Evolutionary conservation across 1,140 invertebrate genomes (phyloP).

Genomic region (Psilanteris sp.): DNA sequence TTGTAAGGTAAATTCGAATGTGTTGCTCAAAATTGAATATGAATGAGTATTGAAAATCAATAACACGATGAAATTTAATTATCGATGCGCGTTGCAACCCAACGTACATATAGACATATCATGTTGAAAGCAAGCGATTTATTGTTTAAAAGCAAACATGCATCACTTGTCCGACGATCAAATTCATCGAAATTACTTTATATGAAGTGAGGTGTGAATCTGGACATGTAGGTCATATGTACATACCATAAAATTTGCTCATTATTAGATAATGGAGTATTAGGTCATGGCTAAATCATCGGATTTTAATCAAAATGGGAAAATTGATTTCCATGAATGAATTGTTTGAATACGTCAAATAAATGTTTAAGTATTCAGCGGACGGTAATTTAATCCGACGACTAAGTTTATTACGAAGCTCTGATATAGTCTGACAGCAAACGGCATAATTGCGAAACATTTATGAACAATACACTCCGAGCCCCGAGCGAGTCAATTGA

Average conservation of each 20-base stretch:
- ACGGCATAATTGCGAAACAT: constrained; percentile 12
- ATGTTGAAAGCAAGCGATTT: constrained; percentile 58
- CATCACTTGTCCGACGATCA: constrained; percentile 58
- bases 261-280: constrained; percentile 46
- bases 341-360: constrained; percentile 27
- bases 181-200: constrained; percentile 63
- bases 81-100: constrained; percentile 50
- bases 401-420: constrained; percentile 13
- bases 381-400: constrained; percentile 3
- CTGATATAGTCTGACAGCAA: background rate
- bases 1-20: constrained; percentile 48
- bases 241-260: constrained; percentile 49
- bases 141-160: constrained; percentile 63
- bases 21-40: constrained; percentile 57
- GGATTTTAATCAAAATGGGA: constrained; percentile 15
- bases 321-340: constrained; percentile 10
- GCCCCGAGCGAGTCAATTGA: background rate
- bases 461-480: constrained; percentile 5
- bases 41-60: constrained; percentile 63
- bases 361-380: constrained; percentile 38
- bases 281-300: constrained; percentile 18
- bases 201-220: constrained; percentile 44
- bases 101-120: constrained; percentile 61
- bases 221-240: constrained; percentile 44
- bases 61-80: constrained; percentile 60